Evolutionary conservation across 2,797 vertebrate species (phyloP).

Genomic region (Eulemur albifrons): DNA sequence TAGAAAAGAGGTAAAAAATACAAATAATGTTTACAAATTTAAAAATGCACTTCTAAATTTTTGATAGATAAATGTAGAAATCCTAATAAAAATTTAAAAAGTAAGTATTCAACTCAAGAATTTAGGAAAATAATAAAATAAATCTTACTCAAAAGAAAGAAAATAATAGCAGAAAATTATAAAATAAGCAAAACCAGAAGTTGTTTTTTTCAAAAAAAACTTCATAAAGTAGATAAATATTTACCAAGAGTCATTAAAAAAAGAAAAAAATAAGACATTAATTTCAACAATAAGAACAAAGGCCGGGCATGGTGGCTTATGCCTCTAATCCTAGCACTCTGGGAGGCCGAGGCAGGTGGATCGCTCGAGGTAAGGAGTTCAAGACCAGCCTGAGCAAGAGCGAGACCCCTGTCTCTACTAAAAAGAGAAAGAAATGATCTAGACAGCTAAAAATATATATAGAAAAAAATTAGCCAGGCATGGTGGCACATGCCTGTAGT

Average conservation of each 20-base stretch:
- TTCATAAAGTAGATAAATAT: not conserved
- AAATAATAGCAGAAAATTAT: not conserved
- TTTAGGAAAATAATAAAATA: not conserved
- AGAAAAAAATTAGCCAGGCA: no score
- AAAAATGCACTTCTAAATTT: not conserved
- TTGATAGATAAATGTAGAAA: not conserved
- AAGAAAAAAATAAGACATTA: not conserved
- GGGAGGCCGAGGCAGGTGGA: no score
- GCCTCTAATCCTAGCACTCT: no score
- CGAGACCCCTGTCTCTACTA: no score
- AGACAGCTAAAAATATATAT: no score
- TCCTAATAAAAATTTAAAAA: not conserved
- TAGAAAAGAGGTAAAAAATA: not conserved
- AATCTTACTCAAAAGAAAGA: not conserved
- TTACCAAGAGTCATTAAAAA: not conserved
- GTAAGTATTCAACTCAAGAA: not conserved
- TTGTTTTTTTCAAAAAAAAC: not conserved
- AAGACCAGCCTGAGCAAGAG: no score
- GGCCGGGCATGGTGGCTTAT: no score
- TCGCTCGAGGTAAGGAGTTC: no score
- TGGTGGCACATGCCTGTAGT: no score
- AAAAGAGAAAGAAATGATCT: no score
- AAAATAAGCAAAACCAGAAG: not conserved
- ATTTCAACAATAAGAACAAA: not conserved
- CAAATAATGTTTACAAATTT: not conserved